These are phyloP conservation scores for Zelostemma sp. DNA, from an alignment of 1,140 invertebrate genomes.

Conservation along the genomic window DNA sequence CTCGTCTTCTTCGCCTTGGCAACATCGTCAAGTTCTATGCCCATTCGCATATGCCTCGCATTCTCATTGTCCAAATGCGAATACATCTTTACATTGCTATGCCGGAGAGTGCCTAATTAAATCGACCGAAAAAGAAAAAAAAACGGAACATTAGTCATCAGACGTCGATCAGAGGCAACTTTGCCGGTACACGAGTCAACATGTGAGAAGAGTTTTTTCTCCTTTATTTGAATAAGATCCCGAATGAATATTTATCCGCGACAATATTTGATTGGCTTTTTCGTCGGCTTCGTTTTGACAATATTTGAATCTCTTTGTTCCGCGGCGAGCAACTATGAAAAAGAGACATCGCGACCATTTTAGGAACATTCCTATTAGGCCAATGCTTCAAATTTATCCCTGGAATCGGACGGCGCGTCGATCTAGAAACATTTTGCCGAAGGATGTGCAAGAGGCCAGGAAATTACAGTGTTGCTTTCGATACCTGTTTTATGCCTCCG, in stretches of 20 bases:
- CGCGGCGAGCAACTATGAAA: too few species aligned
- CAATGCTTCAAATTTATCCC: constrained; percentile 1
- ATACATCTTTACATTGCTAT: constrained; percentile 44
- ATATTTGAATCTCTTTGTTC: too few species aligned
- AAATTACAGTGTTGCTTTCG: constrained; percentile 36
- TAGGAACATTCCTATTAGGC: not conserved
- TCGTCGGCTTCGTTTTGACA: too few species aligned
- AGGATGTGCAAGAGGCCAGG: constrained; percentile 33
- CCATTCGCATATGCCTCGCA: constrained; percentile 34
- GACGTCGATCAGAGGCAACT: constrained; percentile 41
- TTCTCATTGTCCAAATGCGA: constrained; percentile 30
- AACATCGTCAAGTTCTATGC: too few species aligned
- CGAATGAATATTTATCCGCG: constrained; percentile 15
- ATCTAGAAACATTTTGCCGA: constrained; percentile 31
- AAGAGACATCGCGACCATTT: not conserved
- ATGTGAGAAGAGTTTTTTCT: constrained; percentile 61
- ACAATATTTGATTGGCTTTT: not conserved
- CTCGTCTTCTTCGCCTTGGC: constrained; percentile 22
- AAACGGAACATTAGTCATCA: constrained; percentile 53
- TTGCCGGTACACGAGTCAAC: constrained; percentile 53
- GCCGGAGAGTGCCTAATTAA: constrained; percentile 54
- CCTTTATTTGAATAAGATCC: constrained; percentile 44
- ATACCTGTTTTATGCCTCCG: constrained; percentile 41
- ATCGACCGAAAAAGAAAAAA: constrained; percentile 54
- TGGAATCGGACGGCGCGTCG: constrained; percentile 10